Evolutionary conservation across 2,888 invertebrate genomes (phyloP).

Genomic region (Drosophila infuscata): DNA sequence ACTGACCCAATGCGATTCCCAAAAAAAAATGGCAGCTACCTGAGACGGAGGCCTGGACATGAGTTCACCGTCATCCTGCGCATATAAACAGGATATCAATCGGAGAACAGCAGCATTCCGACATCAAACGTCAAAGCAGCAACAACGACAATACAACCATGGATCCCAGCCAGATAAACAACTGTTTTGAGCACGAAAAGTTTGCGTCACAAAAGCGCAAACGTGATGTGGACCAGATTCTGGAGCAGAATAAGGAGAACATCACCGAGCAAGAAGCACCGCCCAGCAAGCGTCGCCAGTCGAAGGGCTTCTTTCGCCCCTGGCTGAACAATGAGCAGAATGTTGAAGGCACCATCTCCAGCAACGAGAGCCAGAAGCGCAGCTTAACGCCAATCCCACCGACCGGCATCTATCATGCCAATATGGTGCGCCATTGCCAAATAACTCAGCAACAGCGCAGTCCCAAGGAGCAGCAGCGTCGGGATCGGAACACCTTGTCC

Average conservation of each 20-base stretch:
- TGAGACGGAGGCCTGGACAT: slow-evolving; percentile 3
- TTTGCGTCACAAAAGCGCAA: slow-evolving; percentile 52
- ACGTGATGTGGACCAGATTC: slow-evolving; percentile 43
- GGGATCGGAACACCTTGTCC: slow-evolving; percentile 71
- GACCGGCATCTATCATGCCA: slow-evolving; percentile 57
- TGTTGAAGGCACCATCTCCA: slow-evolving; percentile 1
- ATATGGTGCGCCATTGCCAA: slow-evolving; percentile 69
- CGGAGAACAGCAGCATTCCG: slow-evolving; percentile 48
- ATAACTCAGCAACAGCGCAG: slow-evolving; percentile 50
- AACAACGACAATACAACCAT: slow-evolving; percentile 43
- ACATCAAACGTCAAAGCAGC: slow-evolving; percentile 46
- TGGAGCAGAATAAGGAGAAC: slow-evolving; percentile 43
- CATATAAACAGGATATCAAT: slow-evolving; percentile 68
- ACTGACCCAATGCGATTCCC: slow-evolving; percentile 10
- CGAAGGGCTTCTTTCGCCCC: slow-evolving; percentile 57
- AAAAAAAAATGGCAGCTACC: slow-evolving; percentile 31
- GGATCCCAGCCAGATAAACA: neutral
- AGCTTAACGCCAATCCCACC: neutral
- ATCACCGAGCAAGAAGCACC: neutral
- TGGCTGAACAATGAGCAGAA: slow-evolving; percentile 63
- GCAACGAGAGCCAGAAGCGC: slow-evolving; percentile 3
- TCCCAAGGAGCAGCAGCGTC: slow-evolving; percentile 78
- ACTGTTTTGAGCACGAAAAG: slow-evolving; percentile 63
- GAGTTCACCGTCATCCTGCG: neutral
- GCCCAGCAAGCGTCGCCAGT: slow-evolving; percentile 48